Percentiles rank a stretch among this genome's conserved stretches.
Evolutionary conservation across 2,888 invertebrate species (phyloP).

Genomic region (Lamproptera curius): DNA sequence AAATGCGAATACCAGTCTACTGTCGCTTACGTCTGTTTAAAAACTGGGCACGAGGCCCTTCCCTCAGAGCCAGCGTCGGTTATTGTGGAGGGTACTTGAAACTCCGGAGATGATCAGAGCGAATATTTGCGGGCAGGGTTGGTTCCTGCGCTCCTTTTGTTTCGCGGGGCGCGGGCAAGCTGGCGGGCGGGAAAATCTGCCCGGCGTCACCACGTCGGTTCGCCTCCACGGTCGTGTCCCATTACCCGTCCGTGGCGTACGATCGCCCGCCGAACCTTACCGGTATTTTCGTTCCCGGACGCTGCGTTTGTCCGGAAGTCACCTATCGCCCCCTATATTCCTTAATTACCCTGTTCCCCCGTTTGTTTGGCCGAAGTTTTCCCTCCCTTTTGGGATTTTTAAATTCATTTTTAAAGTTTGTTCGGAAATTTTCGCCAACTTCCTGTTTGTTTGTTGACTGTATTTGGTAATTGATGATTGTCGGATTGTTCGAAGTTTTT

Average conservation of each 20-base stretch:
- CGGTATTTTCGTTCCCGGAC: conserved; percentile 55
- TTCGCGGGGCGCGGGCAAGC: conserved; percentile 56
- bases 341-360: conserved; percentile 1
- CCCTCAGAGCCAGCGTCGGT: conserved; percentile 63
- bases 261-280: conserved; percentile 66
- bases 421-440: conserved; percentile 33
- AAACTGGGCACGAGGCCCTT: conserved; percentile 51
- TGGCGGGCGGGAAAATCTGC: conserved; percentile 64
- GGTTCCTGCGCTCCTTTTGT: conserved; percentile 71
- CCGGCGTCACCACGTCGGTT: conserved; percentile 71
- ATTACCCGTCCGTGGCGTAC: conserved; percentile 70
- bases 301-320: conserved; percentile 41
- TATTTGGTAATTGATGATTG: conserved; percentile 51
- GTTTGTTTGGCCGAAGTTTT: conserved; percentile 11
- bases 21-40: conserved; percentile 45
- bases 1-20: conserved; percentile 31
- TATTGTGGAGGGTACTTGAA: conserved; percentile 64
- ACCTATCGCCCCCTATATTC: conserved; percentile 33
- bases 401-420: conserved; percentile 21
- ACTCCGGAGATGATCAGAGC: conserved; percentile 67
- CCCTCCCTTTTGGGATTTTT: conserved; percentile 18
- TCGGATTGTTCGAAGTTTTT: conserved; percentile 59
- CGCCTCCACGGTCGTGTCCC: conserved; percentile 68
- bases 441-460: conserved; percentile 37
- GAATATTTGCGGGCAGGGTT: conserved; percentile 63